Evolutionary conservation across 2,888 invertebrate species (phyloP).

Genomic region (Eucera pruinosa): DNA sequence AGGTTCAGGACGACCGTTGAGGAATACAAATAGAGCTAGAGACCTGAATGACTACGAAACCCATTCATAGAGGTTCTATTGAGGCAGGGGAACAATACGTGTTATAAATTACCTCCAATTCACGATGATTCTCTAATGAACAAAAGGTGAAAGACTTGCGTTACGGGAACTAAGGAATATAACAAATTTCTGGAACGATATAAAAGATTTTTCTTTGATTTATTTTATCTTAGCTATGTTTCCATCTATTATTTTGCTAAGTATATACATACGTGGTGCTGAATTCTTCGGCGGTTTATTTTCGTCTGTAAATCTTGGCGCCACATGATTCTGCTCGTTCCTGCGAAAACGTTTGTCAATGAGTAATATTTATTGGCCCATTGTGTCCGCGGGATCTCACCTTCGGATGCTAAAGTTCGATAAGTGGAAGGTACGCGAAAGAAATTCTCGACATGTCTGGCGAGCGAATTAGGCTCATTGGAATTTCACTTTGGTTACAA

Average conservation of each 20-base stretch:
- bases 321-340: constrained; percentile 5
- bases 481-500: constrained; percentile 74
- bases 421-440: constrained; percentile 48
- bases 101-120: neutral
- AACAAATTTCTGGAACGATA: neutral
- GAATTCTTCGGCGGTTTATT: neutral
- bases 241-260: too few species aligned
- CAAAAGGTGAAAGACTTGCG: neutral
- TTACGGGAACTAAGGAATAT: neutral
- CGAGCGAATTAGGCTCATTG: constrained; percentile 75
- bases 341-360: constrained; percentile 19
- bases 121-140: neutral
- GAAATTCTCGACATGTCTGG: constrained; percentile 71
- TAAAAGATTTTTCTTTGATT: neutral
- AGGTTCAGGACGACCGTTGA: neutral
- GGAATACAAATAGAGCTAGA: constrained; percentile 7
- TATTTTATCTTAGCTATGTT: too few species aligned
- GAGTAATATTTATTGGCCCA: constrained; percentile 37
- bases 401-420: constrained; percentile 34
- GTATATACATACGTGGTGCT: neutral
- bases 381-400: constrained; percentile 39
- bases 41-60: neutral
- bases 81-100: neutral
- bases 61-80: constrained; percentile 1
- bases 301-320: neutral